Conservation (phyloP, 2,888 invertebrate genomes). For the Podotricha telesiphe region DNA sequence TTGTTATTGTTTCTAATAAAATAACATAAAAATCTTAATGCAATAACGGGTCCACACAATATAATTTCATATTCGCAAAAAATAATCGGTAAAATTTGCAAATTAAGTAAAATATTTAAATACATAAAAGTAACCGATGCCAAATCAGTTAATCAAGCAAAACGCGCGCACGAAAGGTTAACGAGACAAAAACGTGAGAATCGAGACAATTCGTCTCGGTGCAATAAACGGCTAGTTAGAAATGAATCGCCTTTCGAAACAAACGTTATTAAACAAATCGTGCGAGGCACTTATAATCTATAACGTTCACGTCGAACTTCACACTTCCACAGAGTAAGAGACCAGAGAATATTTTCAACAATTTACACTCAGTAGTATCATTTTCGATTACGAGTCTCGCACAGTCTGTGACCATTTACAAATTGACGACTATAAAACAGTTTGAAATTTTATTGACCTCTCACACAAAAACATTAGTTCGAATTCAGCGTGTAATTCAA, state of each 20-base stretch:
- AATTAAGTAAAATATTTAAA: constrained; percentile 48
- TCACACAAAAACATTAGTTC: constrained; percentile 65
- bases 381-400: constrained; percentile 45
- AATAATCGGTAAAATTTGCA: constrained; percentile 17
- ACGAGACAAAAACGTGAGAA: constrained; percentile 81
- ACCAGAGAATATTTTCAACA: constrained; percentile 45
- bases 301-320: constrained; percentile 48
- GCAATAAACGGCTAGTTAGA: constrained; percentile 72
- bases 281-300: constrained; percentile 58
- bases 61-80: constrained; percentile 22
- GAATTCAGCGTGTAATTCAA: constrained; percentile 75
- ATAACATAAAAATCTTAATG: constrained; percentile 23
- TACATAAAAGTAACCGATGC: constrained; percentile 63
- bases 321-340: constrained; percentile 53
- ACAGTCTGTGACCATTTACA: constrained; percentile 59
- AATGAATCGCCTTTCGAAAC: constrained; percentile 66
- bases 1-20: constrained; percentile 17
- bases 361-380: constrained; percentile 51
- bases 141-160: constrained; percentile 68
- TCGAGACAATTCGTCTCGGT: constrained; percentile 64
- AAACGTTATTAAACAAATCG: constrained; percentile 74
- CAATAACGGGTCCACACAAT: constrained; percentile 2
- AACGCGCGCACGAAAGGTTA: constrained; percentile 60
- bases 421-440: constrained; percentile 65
- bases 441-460: constrained; percentile 60